These are phyloP conservation scores for Pomatostomus ruficeps DNA, from an alignment of 2,113 vertebrate species.

Conservation along the genomic window DNA sequence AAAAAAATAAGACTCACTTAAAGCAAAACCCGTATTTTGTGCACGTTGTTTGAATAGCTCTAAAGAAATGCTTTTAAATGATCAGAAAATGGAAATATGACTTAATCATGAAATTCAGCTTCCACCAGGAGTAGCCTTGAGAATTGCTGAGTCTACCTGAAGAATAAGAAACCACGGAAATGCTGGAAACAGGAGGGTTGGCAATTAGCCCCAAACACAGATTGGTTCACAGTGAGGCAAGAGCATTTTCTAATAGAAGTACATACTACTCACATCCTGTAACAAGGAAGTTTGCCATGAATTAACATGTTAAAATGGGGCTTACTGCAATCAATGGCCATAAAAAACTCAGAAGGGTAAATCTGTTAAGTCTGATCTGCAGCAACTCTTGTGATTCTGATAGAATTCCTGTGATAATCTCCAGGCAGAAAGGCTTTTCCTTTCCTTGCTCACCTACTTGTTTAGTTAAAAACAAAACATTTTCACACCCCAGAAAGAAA, in stretches of 20 bases:
- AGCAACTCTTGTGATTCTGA: background rate
- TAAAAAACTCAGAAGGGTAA: background rate
- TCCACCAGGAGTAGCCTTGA: background rate
- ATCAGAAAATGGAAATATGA: background rate
- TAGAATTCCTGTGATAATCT: background rate
- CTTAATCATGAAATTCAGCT: background rate
- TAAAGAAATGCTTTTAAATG: background rate
- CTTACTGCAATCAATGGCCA: background rate
- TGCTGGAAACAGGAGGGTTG: background rate
- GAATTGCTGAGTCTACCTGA: background rate
- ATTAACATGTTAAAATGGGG: background rate
- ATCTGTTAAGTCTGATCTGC: background rate
- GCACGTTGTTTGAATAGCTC: background rate
- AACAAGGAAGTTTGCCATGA: background rate
- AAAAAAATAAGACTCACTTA: background rate
- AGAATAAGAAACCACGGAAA: background rate
- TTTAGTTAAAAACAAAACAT: background rate
- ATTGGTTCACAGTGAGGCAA: background rate
- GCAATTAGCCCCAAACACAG: background rate
- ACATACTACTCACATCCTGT: background rate
- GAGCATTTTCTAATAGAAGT: background rate
- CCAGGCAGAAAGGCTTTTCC: background rate
- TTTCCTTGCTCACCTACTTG: background rate
- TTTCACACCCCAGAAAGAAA: background rate
- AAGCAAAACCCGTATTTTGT: background rate